Percentiles rank a stretch among this genome's conserved stretches.
These are phyloP conservation scores for Tinamus guttatus DNA, from an alignment of 2,113 vertebrate genomes.

Conservation along the genomic window DNA sequence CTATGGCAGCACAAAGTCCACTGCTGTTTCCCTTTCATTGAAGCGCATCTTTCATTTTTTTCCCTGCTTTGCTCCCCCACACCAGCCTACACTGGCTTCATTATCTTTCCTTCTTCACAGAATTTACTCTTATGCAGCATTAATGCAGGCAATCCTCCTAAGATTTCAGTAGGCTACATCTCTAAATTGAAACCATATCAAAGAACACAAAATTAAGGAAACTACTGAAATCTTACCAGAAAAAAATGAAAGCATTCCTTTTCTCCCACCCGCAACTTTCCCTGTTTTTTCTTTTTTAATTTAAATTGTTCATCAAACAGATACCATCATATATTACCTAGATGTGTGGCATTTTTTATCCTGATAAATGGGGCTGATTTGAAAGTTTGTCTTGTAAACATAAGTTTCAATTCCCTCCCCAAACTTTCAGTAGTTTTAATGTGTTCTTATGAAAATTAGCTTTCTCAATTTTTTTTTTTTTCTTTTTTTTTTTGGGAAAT, in stretches of 20 bases:
- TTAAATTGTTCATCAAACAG: not conserved
- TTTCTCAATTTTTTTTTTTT: not conserved
- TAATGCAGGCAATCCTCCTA: not conserved
- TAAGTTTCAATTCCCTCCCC: not conserved
- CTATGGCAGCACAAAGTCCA: not conserved
- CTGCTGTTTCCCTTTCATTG: constrained; percentile 15
- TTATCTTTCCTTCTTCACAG: not conserved
- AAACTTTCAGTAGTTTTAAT: not conserved
- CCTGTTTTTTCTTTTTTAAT: not conserved
- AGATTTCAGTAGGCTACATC: not conserved
- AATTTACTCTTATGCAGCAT: not conserved
- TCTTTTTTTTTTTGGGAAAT: not conserved
- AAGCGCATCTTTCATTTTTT: not conserved
- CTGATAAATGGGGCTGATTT: not conserved
- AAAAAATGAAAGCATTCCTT: not conserved
- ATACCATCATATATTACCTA: not conserved
- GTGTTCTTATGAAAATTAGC: not conserved
- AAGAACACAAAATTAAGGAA: not conserved
- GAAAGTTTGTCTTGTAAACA: not conserved
- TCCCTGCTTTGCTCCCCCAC: not conserved
- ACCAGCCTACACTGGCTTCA: not conserved
- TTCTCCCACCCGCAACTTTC: not conserved
- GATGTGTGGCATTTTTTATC: not conserved
- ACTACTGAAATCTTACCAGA: not conserved
- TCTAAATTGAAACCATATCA: not conserved